Conservation (phyloP, 2,888 invertebrate species). For the Chironomus riparius region DNA sequence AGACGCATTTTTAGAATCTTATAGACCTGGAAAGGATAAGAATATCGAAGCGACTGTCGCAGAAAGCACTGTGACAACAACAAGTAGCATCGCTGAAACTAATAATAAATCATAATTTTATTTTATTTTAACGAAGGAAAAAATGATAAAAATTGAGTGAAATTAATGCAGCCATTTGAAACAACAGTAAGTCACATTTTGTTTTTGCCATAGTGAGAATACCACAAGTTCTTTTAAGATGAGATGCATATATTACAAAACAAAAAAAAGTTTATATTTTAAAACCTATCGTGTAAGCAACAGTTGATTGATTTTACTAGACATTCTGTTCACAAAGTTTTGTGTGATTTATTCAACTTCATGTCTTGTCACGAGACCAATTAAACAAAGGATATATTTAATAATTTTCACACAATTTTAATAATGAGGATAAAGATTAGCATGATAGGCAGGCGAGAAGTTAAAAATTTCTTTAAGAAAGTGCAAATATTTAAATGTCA, state of each 20-base stretch:
- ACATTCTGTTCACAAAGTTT: background rate
- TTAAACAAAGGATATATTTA: background rate
- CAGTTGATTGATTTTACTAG: conserved; percentile 5
- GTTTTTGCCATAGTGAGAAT: background rate
- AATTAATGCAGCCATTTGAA: background rate
- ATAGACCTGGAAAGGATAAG: conserved; percentile 68
- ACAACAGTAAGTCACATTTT: background rate
- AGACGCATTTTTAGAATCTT: conserved; percentile 78
- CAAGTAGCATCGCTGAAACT: background rate
- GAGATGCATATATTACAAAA: background rate
- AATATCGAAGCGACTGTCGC: conserved; percentile 49
- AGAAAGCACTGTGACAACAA: background rate
- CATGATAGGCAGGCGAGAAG: no score
- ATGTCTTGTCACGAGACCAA: background rate
- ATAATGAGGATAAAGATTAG: background rate
- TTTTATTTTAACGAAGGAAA: background rate
- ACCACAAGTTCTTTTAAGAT: background rate
- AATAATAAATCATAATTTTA: background rate
- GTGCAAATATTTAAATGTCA: background rate
- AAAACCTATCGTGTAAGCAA: background rate
- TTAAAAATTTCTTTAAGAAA: background rate
- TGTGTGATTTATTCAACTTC: background rate
- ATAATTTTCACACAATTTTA: background rate
- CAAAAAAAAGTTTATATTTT: background rate
- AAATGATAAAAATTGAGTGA: background rate